Conservation (phyloP, 1,140 invertebrate species). For the Bombus sylvicola region DNA sequence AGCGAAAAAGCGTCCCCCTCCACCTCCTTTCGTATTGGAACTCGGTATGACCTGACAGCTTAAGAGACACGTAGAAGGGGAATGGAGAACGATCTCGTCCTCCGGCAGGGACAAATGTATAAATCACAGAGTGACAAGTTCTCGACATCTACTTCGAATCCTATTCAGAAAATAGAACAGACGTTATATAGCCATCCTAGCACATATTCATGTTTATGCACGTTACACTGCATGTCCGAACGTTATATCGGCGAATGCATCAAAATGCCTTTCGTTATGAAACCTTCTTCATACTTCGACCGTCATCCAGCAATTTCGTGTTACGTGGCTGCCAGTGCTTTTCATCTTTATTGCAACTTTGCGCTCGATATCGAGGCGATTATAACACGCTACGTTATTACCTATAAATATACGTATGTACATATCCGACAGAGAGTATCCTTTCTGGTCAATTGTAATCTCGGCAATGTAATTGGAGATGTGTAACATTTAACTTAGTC, state of each 20-base stretch:
- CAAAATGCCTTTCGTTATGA: slow-evolving; percentile 33
- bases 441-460: too few relatives aligned
- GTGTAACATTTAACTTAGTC: background rate
- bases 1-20: slow-evolving; percentile 5
- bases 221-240: slow-evolving; percentile 18
- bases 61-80: slow-evolving; percentile 32
- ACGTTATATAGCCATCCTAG: slow-evolving; percentile 42
- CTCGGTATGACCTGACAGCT: slow-evolving; percentile 24
- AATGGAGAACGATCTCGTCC: slow-evolving; percentile 61
- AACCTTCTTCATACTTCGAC: background rate
- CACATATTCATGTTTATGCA: slow-evolving; percentile 47
- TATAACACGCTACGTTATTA: background rate
- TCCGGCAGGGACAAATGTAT: slow-evolving; percentile 75
- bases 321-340: background rate
- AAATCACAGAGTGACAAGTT: slow-evolving; percentile 79
- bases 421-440: background rate
- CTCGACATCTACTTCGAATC: slow-evolving; percentile 77
- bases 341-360: background rate
- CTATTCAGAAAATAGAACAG: slow-evolving; percentile 76
- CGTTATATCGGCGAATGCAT: slow-evolving; percentile 40
- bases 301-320: slow-evolving; percentile 10
- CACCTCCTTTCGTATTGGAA: slow-evolving; percentile 12
- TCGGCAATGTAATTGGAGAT: background rate
- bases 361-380: background rate
- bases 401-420: too few relatives aligned